Conservation (phyloP, 2,888 invertebrate species). For the Phanerotoma sp. region DNA sequence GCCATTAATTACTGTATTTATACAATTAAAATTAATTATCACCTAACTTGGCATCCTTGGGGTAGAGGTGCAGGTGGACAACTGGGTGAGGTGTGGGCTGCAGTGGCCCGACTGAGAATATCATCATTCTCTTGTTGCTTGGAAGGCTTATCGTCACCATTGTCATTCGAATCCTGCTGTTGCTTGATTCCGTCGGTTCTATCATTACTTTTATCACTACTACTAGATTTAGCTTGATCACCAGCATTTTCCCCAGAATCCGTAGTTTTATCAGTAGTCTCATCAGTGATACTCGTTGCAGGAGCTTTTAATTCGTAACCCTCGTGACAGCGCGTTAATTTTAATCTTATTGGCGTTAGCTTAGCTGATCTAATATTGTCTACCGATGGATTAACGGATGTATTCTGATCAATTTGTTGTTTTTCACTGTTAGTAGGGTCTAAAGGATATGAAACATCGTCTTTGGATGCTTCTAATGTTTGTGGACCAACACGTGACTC, state of each 20-base stretch:
- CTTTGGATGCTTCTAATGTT: constrained; percentile 34
- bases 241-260: constrained; percentile 5
- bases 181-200: constrained; percentile 30
- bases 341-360: constrained; percentile 79
- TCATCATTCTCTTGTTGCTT: constrained; percentile 37
- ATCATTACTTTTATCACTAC: constrained; percentile 36
- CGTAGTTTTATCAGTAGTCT: constrained; percentile 26
- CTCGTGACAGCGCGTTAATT: constrained; percentile 78
- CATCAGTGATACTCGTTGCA: constrained; percentile 35
- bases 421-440: constrained; percentile 46
- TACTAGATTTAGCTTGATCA: constrained; percentile 26
- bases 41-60: constrained; percentile 87
- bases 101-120: constrained; percentile 34
- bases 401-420: constrained; percentile 22
- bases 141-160: constrained; percentile 40
- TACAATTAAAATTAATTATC: constrained; percentile 70
- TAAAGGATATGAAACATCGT: constrained; percentile 30
- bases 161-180: constrained; percentile 34
- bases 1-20: constrained; percentile 47
- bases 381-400: constrained; percentile 54
- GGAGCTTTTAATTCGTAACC: constrained; percentile 64
- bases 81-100: constrained; percentile 44
- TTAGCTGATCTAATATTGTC: constrained; percentile 67
- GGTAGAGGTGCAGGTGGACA: constrained; percentile 66
- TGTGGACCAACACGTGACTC: constrained; percentile 43